Conservation (phyloP, 2,888 invertebrate genomes). For the Melinaea marsaeus region DNA sequence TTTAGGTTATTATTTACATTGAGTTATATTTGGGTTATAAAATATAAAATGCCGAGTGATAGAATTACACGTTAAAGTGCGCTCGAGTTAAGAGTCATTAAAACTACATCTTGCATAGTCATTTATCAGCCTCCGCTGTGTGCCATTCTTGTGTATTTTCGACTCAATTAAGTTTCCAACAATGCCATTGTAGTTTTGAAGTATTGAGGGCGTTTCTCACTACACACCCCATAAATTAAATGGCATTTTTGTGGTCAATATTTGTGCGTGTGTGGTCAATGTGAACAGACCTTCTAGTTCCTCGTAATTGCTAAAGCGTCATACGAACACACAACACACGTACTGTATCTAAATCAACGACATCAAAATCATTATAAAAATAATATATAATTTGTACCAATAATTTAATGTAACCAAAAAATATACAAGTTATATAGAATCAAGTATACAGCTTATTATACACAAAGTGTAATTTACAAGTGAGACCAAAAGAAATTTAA, state of each 20-base stretch:
- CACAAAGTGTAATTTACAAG: too few species aligned
- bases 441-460: too few species aligned
- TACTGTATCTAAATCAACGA: not conserved
- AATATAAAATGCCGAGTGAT: too few species aligned
- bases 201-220: constrained; percentile 56
- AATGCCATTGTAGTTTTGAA: constrained; percentile 51
- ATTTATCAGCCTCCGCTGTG: constrained; percentile 18
- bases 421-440: too few species aligned
- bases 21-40: too few species aligned
- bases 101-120: constrained; percentile 10
- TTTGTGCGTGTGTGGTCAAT: constrained; percentile 10
- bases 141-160: constrained; percentile 17
- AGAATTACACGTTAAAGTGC: not conserved
- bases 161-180: constrained; percentile 42
- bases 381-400: too few species aligned
- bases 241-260: constrained; percentile 28
- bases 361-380: too few species aligned
- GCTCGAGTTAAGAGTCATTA: not conserved
- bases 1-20: not conserved
- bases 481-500: not conserved
- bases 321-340: not conserved
- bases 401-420: too few species aligned
- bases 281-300: not conserved
- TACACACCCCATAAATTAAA: constrained; percentile 34
- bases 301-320: not conserved